These are phyloP conservation scores for Oegoconia quadripuncta DNA, from an alignment of 2,888 invertebrate species.

Conservation along the genomic window DNA sequence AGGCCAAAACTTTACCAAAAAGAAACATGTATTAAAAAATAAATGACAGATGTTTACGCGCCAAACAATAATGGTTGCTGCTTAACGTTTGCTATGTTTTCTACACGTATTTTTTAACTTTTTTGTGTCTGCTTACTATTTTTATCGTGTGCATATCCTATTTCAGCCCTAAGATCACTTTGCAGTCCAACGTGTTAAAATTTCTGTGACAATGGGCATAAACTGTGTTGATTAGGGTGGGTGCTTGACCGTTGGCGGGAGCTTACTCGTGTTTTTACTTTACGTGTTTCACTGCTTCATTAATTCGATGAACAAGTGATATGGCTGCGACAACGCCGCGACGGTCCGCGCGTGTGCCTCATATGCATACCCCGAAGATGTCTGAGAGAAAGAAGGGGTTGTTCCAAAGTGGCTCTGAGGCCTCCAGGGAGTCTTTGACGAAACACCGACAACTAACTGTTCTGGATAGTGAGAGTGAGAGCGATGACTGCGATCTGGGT, in stretches of 20 bases:
- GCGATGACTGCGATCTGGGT: conserved; percentile 77
- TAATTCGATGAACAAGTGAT: conserved; percentile 26
- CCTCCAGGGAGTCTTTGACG: conserved; percentile 55
- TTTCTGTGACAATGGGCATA: conserved; percentile 1
- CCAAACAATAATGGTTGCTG: conserved; percentile 71
- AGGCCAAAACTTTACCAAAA: conserved; percentile 4
- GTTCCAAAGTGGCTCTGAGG: conserved; percentile 63
- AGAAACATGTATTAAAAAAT: conserved; percentile 22
- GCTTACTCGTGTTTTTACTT: conserved; percentile 28
- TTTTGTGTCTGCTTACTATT: conserved; percentile 22
- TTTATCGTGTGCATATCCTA: conserved; percentile 17
- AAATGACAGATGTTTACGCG: conserved; percentile 75
- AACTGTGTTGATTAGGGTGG: neutral
- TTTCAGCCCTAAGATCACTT: conserved; percentile 3
- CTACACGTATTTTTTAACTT: conserved; percentile 32
- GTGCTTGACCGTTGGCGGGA: conserved; percentile 12
- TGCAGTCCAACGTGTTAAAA: conserved; percentile 14
- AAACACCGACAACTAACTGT: conserved; percentile 63
- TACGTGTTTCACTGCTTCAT: conserved; percentile 14
- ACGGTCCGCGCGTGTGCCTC: conserved; percentile 54
- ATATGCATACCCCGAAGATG: conserved; percentile 77
- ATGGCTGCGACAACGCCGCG: conserved; percentile 68
- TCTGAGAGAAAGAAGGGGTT: conserved; percentile 82
- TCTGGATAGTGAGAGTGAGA: conserved; percentile 69
- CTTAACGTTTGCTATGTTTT: conserved; percentile 42